Evolutionary conservation across 2,113 vertebrate genomes (phyloP).

Genomic region (Clinocottus analis): DNA sequence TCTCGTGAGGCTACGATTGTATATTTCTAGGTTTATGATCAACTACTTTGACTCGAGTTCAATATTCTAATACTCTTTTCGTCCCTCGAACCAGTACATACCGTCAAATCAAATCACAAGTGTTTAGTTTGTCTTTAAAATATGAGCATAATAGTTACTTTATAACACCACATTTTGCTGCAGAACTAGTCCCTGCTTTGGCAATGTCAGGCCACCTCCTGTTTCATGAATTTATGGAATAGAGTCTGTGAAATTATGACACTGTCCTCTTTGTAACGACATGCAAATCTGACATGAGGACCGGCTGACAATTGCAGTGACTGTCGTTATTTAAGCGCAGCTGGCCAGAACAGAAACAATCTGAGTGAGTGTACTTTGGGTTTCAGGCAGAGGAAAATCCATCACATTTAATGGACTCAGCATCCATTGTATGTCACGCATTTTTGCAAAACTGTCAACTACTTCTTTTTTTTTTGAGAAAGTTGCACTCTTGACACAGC

Average conservation of each 20-base stretch:
- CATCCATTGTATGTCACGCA: slow-evolving; percentile 27
- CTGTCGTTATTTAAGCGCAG: slow-evolving; percentile 35
- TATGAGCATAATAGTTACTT: background rate
- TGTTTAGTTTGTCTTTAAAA: background rate
- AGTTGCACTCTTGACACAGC: slow-evolving; percentile 25
- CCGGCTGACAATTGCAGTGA: slow-evolving; percentile 23
- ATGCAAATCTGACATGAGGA: slow-evolving; percentile 30
- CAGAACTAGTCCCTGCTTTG: background rate
- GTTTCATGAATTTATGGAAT: slow-evolving; percentile 19
- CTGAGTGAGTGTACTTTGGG: slow-evolving; percentile 18
- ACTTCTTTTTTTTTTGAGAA: slow-evolving; percentile 35
- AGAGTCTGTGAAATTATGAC: slow-evolving; percentile 1
- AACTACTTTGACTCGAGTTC: background rate
- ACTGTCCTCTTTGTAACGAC: slow-evolving; percentile 9
- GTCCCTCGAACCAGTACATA: too few species aligned
- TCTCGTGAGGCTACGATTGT: background rate
- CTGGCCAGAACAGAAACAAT: slow-evolving; percentile 37
- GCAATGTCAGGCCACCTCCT: slow-evolving; percentile 15
- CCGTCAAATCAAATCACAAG: background rate
- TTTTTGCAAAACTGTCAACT: slow-evolving; percentile 46
- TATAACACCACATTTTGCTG: background rate
- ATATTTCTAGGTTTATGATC: background rate
- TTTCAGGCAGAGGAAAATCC: slow-evolving; percentile 33
- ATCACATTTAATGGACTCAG: slow-evolving; percentile 30
- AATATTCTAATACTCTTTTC: background rate